These are phyloP conservation scores for Drosophila auraria DNA, from an alignment of 1,140 invertebrate species.

Conservation along the genomic window DNA sequence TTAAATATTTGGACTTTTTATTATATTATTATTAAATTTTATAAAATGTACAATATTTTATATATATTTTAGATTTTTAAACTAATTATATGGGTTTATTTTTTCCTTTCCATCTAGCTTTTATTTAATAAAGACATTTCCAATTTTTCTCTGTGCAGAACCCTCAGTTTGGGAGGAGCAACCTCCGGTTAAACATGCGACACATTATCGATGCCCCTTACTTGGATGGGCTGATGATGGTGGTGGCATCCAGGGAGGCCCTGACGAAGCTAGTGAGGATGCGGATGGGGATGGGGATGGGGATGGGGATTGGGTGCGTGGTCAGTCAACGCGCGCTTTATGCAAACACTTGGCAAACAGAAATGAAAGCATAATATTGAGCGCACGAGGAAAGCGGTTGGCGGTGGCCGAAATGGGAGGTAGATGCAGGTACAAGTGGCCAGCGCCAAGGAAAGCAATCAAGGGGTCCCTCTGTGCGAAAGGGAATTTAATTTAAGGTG, in stretches of 20 bases:
- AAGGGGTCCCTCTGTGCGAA: neutral
- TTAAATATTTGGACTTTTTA: too few species aligned
- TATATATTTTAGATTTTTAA: too few species aligned
- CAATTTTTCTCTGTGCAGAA: neutral
- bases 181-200: slow-evolving; percentile 48
- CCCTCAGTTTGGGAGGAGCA: slow-evolving; percentile 7
- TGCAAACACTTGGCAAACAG: slow-evolving; percentile 79
- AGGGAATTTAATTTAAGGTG: slow-evolving; percentile 19
- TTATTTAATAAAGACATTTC: neutral
- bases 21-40: too few species aligned
- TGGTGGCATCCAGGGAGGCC: neutral
- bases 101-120: too few species aligned
- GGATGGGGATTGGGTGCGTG: slow-evolving; percentile 10
- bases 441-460: slow-evolving; percentile 15
- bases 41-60: too few species aligned
- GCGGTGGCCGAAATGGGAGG: neutral
- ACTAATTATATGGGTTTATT: too few species aligned
- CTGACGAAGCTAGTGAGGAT: neutral
- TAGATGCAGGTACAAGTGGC: slow-evolving; percentile 47
- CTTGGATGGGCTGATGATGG: neutral
- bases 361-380: slow-evolving; percentile 82
- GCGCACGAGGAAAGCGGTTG: slow-evolving; percentile 26
- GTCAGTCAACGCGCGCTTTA: slow-evolving; percentile 68
- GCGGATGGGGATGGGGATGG: neutral
- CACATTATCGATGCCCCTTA: slow-evolving; percentile 71